These are phyloP conservation scores for Chrysodeixis includens DNA, from an alignment of 2,888 invertebrate species.

Conservation along the genomic window DNA sequence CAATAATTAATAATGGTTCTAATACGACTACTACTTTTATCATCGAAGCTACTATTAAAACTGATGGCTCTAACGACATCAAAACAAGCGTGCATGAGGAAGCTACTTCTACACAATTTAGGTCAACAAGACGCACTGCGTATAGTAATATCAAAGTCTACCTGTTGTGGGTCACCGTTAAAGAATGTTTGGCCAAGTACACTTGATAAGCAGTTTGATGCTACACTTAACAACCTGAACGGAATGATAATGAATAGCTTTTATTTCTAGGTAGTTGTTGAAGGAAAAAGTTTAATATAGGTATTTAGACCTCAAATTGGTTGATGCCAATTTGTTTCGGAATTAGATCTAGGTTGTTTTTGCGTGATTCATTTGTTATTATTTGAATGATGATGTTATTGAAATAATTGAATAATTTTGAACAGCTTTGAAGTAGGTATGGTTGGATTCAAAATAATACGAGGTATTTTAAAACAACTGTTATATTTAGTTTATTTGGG, in stretches of 20 bases:
- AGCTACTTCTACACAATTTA: slow-evolving; percentile 20
- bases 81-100: slow-evolving; percentile 6
- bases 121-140: slow-evolving; percentile 33
- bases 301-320: background rate
- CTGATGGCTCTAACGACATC: background rate
- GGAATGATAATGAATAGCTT: slow-evolving; percentile 15
- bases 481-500: slow-evolving; percentile 67
- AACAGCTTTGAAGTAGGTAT: background rate
- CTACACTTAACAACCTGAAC: background rate
- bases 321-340: background rate
- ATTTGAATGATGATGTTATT: background rate
- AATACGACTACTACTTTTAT: background rate
- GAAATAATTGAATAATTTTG: too few relatives aligned
- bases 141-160: slow-evolving; percentile 19
- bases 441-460: slow-evolving; percentile 38
- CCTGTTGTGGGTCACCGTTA: slow-evolving; percentile 28
- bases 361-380: background rate
- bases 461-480: slow-evolving; percentile 54
- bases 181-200: slow-evolving; percentile 41
- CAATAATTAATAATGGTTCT: background rate
- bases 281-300: background rate
- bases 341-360: background rate
- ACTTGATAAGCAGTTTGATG: slow-evolving; percentile 16
- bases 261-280: background rate
- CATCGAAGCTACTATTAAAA: background rate